Evolutionary conservation across 2,113 vertebrate species (phyloP), one percentile per base, ranked within the genome.

Genomic region (Oreochromis tanganicae): DNA sequence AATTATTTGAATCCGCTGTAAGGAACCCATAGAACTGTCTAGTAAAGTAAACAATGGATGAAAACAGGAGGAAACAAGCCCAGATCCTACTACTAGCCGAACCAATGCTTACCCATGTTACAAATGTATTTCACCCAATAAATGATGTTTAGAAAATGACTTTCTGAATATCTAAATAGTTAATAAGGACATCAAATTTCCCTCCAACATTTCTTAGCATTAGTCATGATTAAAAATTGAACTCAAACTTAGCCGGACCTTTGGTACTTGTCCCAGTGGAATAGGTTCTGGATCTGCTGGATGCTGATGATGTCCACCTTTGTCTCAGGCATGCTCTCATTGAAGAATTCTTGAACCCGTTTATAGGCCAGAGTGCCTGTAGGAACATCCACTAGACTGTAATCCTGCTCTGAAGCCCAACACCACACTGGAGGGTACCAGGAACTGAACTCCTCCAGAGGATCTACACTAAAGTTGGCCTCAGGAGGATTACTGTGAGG

Each of bases 211-310:
- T 43, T 73, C 38, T 16, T 27, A 27, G 66, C 16, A 46, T 43
- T 24, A 73, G 38, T 73, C 61, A 21, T 66, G 34, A 66, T 66
- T 24, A 73, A 73, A 75, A 75, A 75, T 29, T 75, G 13, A 75
- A 32, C 43, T 75, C 9, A 78, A 78, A n/a, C 43, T 29, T 29
- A 41, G 14, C 54, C 1, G 3, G 6, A 95, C 95, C 95, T 95
- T 86, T 94, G 93, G 66, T 93, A 96, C 82, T 92, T 95, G 82
- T 95, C 95, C 95, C 95, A 96, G 75, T 92, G 94, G 48, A 95
- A 81, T n/a, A 87, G 11, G 68, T 95, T 96, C 91, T 96, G 95
- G 75, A 95, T 43, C 87, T 94, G 94, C 48, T 94, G 87, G 88
- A 96, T 93, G 89, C 80, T 68, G 34, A 94, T 1, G 14, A 96